Conservation (phyloP, 2,797 vertebrate genomes). For the Takifugu rubripes region DNA sequence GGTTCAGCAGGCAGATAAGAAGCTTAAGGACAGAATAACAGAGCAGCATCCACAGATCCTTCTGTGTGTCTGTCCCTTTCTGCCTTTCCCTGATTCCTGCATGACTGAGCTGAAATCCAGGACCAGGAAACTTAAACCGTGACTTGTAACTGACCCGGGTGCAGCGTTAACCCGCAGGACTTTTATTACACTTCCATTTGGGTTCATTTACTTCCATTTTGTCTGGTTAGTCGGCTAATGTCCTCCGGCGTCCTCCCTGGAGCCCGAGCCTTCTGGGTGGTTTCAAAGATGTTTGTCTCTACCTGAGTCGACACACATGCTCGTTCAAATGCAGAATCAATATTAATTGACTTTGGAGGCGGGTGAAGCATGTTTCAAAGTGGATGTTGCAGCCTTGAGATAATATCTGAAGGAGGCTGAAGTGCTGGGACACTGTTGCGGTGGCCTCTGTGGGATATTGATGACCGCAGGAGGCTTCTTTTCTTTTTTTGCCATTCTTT, state of each 20-base stretch:
- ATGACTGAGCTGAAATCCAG: conserved; percentile 9
- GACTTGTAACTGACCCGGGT: conserved; percentile 31
- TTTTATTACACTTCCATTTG: conserved; percentile 62
- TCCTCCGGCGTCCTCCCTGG: conserved; percentile 44
- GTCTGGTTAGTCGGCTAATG: conserved; percentile 50
- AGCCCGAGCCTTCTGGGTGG: conserved; percentile 40
- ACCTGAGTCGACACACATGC: conserved; percentile 65
- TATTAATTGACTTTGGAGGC: conserved; percentile 65
- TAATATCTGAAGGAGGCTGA: conserved; percentile 63
- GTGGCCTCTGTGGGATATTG: conserved; percentile 56
- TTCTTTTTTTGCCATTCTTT: conserved; percentile 31
- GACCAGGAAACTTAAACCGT: conserved; percentile 27
- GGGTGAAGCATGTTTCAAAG: conserved; percentile 45
- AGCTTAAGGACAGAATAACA: conserved; percentile 19
- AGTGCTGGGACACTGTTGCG: conserved; percentile 45
- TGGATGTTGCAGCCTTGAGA: conserved; percentile 58
- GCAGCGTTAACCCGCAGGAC: conserved; percentile 26
- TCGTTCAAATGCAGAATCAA: conserved; percentile 71
- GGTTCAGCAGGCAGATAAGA: conserved; percentile 22
- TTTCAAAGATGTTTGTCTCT: conserved; percentile 70
- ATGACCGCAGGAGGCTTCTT: conserved; percentile 43
- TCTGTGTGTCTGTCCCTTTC: conserved; percentile 4
- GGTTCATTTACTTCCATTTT: conserved; percentile 65
- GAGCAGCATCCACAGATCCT: conserved; percentile 10
- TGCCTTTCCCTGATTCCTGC: conserved; percentile 11